phyloP scores from a whole-genome alignment of 2,113 vertebrate genomes.

The Phocoena phocoena region DNA sequence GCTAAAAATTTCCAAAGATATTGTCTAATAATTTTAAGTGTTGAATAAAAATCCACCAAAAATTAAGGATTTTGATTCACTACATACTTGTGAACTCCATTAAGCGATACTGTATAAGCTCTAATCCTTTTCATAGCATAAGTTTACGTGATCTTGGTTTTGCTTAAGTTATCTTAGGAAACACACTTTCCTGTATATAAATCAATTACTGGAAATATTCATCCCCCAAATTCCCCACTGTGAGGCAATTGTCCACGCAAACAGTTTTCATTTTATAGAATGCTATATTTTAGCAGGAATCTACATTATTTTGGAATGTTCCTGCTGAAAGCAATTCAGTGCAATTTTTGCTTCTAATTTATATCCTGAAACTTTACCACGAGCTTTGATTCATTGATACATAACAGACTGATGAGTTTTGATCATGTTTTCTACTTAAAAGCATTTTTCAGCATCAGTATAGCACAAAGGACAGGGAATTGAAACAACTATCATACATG shows the following conservation, averaged over 20 bases:
- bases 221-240: background rate
- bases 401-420: background rate
- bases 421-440: background rate
- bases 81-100: background rate
- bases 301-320: background rate
- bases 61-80: background rate
- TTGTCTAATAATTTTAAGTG: background rate
- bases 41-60: background rate
- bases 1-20: background rate
- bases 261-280: background rate
- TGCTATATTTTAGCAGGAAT: background rate
- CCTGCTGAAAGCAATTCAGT: background rate
- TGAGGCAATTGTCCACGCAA: background rate
- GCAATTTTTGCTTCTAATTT: background rate
- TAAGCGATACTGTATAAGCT: background rate
- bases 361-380: background rate
- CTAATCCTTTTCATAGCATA: background rate
- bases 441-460: background rate
- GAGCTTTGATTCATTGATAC: background rate
- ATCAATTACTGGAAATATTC: background rate
- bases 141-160: background rate
- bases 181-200: background rate
- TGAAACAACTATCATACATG: background rate
- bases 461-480: background rate
- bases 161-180: background rate